Conservation (phyloP, 2,888 invertebrate genomes). For the Biston stratarius region DNA sequence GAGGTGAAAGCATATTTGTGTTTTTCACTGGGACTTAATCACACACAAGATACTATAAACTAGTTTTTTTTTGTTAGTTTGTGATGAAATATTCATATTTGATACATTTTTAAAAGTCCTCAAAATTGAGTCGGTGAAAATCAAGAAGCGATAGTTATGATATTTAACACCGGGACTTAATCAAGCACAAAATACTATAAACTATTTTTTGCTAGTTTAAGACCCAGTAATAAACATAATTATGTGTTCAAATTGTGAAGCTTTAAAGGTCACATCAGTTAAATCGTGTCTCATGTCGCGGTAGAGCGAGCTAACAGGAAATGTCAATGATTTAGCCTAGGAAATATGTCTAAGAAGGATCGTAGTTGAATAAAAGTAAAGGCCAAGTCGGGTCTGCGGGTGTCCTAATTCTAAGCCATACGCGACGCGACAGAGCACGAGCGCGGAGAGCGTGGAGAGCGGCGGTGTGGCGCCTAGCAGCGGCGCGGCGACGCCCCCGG, state of each 20-base stretch:
- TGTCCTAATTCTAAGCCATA: constrained; percentile 60
- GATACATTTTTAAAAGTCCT: neutral
- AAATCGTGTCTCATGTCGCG: neutral
- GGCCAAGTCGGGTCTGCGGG: constrained; percentile 6
- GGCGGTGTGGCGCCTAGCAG: constrained; percentile 41
- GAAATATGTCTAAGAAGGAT: neutral
- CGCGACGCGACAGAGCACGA: constrained; percentile 73
- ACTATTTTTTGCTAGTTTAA: too few species aligned
- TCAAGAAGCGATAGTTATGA: too few species aligned
- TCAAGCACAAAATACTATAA: too few species aligned
- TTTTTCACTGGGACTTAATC: too few species aligned
- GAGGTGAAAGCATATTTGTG: too few species aligned
- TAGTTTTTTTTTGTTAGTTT: too few species aligned
- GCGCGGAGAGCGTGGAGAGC: constrained; percentile 58
- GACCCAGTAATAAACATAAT: too few species aligned
- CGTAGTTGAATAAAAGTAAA: neutral
- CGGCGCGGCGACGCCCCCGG: constrained; percentile 42
- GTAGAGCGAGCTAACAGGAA: neutral
- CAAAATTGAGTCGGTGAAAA: neutral
- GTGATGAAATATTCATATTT: too few species aligned
- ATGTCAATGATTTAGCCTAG: too few species aligned
- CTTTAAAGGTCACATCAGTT: neutral
- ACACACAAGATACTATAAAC: too few species aligned
- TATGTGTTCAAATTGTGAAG: too few species aligned
- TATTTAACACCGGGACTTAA: too few species aligned